These are phyloP conservation scores for Aspidiotus destructor DNA, from an alignment of 2,888 invertebrate genomes.

Conservation along the genomic window DNA sequence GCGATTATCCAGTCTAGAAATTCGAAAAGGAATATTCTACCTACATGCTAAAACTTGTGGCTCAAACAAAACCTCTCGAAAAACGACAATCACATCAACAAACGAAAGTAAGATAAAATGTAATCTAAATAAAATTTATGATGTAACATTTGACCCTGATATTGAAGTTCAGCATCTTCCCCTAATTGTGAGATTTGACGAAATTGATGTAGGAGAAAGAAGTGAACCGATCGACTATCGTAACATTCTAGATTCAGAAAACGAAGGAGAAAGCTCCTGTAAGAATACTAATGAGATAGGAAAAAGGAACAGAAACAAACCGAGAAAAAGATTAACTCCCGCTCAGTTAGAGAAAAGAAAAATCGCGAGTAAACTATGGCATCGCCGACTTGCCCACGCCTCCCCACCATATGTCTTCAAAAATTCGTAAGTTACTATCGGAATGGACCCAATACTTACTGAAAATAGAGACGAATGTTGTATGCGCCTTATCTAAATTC, in stretches of 20 bases:
- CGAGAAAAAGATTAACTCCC: neutral
- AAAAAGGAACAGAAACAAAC: neutral
- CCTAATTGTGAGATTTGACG: neutral
- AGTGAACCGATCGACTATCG: neutral
- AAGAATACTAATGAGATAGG: neutral
- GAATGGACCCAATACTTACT: neutral
- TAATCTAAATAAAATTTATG: neutral
- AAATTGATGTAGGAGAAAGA: neutral
- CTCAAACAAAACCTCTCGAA: neutral
- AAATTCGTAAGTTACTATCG: neutral
- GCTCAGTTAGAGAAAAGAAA: neutral
- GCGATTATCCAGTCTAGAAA: neutral
- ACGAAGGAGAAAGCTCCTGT: neutral
- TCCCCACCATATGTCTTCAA: neutral
- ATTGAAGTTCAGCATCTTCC: neutral
- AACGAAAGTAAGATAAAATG: neutral
- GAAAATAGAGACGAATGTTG: slow-evolving; percentile 3
- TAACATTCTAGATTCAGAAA: neutral
- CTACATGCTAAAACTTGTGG: neutral
- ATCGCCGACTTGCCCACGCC: neutral
- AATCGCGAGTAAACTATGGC: neutral
- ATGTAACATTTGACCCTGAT: neutral
- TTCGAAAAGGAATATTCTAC: neutral
- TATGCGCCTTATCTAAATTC: neutral
- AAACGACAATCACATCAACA: too few species aligned